These are phyloP conservation scores for Marmota monax DNA, from an alignment of 2,113 vertebrate species.

Conservation along the genomic window DNA sequence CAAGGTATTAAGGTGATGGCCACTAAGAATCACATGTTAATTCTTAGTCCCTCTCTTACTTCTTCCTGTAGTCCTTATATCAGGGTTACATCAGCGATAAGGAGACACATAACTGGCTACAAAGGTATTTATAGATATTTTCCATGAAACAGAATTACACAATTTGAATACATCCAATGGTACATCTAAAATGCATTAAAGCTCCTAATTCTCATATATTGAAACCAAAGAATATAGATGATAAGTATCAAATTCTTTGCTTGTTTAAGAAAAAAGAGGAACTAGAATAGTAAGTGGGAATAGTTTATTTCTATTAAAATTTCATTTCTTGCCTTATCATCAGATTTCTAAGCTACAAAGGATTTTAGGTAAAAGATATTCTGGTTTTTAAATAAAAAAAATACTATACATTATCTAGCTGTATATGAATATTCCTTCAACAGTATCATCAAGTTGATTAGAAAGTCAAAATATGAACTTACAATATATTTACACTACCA, in stretches of 20 bases:
- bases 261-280: background rate
- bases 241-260: background rate
- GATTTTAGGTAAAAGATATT: slow-evolving; percentile 15
- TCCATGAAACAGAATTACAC: slow-evolving; percentile 2
- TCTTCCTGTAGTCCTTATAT: background rate
- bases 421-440: slow-evolving; percentile 1
- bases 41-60: background rate
- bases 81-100: background rate
- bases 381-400: background rate
- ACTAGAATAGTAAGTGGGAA: background rate
- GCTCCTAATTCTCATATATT: background rate
- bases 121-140: background rate
- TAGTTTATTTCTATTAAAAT: background rate
- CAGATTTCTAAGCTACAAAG: background rate
- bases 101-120: background rate
- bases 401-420: background rate
- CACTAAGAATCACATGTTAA: background rate
- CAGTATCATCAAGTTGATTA: background rate
- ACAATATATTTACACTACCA: background rate
- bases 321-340: background rate
- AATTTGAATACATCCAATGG: background rate
- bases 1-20: background rate
- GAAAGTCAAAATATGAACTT: background rate
- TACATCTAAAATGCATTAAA: background rate
- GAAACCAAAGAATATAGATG: background rate